Conservation (phyloP, 2,113 vertebrate genomes). For the Epinephelus fuscoguttatus region DNA sequence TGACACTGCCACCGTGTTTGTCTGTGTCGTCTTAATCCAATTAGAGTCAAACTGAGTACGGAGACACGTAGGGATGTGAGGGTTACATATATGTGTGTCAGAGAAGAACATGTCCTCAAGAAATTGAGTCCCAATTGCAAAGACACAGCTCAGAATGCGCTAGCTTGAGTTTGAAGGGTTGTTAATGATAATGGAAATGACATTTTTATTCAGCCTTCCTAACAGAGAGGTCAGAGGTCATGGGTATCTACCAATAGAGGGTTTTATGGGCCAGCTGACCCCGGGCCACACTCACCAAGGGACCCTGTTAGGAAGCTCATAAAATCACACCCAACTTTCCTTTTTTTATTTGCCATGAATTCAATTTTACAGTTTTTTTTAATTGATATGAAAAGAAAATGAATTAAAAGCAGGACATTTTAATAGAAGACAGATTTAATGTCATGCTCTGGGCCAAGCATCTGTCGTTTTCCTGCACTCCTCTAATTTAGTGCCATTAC, state of each 20-base stretch:
- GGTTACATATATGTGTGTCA: slow-evolving; percentile 17
- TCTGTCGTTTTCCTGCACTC: no score
- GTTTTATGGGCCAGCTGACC: not conserved
- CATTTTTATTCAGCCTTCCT: not conserved
- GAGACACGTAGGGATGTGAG: not conserved
- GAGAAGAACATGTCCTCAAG: slow-evolving; percentile 12
- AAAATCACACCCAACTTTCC: not conserved
- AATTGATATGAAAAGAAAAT: not conserved
- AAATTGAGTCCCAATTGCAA: not conserved
- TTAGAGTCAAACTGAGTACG: slow-evolving; percentile 48
- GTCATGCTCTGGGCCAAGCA: no score
- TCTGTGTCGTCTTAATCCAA: slow-evolving; percentile 58
- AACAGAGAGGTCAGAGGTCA: slow-evolving; percentile 12
- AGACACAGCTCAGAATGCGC: not conserved
- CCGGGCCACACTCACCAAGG: not conserved
- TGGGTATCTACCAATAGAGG: not conserved
- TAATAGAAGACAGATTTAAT: no score
- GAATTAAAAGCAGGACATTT: not conserved
- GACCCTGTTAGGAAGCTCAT: not conserved
- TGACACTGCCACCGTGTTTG: slow-evolving; percentile 32
- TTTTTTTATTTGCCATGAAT: not conserved
- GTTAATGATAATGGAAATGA: not conserved
- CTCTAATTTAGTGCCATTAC: no score
- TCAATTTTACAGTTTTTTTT: not conserved
- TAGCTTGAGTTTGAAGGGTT: not conserved